Evolutionary conservation across 2,888 invertebrate species (phyloP).

Genomic region (Perizoma flavofasciatum): DNA sequence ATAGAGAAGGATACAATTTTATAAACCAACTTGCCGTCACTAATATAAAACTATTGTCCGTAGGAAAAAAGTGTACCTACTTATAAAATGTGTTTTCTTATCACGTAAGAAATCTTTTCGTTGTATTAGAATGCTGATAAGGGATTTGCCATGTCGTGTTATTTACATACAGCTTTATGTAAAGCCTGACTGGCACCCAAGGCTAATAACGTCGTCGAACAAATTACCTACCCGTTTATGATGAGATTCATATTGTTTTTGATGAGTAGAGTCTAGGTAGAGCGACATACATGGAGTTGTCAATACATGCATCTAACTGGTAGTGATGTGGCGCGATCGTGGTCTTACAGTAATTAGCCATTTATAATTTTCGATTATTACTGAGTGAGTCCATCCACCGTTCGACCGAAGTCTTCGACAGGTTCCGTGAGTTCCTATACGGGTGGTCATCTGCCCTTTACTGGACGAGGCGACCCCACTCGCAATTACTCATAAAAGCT

Average conservation of each 20-base stretch:
- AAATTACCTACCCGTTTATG: slow-evolving; percentile 5
- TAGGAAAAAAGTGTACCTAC: too few relatives aligned
- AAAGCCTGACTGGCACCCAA: slow-evolving; percentile 44
- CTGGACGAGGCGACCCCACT: slow-evolving; percentile 43
- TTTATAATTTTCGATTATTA: slow-evolving; percentile 74
- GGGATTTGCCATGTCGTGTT: slow-evolving; percentile 45
- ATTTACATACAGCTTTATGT: slow-evolving; percentile 50
- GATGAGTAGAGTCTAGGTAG: slow-evolving; percentile 3
- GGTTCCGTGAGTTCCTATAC: slow-evolving; percentile 66
- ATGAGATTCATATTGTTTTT: slow-evolving; percentile 12
- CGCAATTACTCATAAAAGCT: slow-evolving; percentile 48
- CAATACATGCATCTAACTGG: slow-evolving; percentile 42
- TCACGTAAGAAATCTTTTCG: slow-evolving; percentile 46
- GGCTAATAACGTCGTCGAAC: slow-evolving; percentile 26
- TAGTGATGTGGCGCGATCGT: slow-evolving; percentile 43
- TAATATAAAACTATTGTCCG: too few relatives aligned
- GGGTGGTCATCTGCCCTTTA: slow-evolving; percentile 65
- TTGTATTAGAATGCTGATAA: slow-evolving; percentile 54
- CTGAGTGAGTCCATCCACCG: slow-evolving; percentile 55
- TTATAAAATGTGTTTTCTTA: slow-evolving; percentile 28
- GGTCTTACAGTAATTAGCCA: slow-evolving; percentile 61
- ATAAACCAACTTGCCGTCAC: background rate
- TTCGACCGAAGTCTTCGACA: slow-evolving; percentile 54
- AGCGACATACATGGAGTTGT: slow-evolving; percentile 26
- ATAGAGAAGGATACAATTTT: background rate